Evolutionary conservation across 2,797 vertebrate genomes (phyloP), one percentile per base, ranked within the genome.

Genomic region (Crax fasciolata): DNA sequence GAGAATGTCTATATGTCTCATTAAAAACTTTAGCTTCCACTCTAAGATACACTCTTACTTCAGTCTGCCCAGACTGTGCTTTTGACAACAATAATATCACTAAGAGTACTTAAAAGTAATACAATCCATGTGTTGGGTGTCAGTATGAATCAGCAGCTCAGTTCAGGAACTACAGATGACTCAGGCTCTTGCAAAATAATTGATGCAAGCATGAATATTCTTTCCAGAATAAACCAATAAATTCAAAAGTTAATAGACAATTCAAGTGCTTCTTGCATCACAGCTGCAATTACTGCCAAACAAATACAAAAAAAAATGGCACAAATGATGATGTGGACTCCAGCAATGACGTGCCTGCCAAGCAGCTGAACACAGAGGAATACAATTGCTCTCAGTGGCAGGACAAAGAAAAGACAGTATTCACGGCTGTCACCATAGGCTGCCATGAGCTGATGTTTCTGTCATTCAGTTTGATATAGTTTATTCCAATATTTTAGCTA

Each of bases 131-230:
- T 62, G 20, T 32, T 70, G n/a, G 2, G 3, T 46, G 39, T 58
- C 43, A 41, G 11, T 23, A 43, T 62, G 44, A 93, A 48, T 83
- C 83, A 93, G 55, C 59, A 79, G 18, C 44, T 95, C 38, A 38
- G 30, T 30, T 88, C 76, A 41, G 86, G 46, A 84, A 35, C 43
- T 41, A 38, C 24, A 79, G 52, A 30, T 83, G 85, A 85, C 52
- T 94, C 65, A 86, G 52, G 5, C n/a, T 67, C 44, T 61, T 59
- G 75, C 39, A 67, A 48, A 28, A 35, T 59, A 44, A 68, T 10
- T 57, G 62, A 78, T 59, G 8, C 23, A 83, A 62, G 4, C n/a
- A 68, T 44, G 32, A 84, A 11, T 58, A 41, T 43, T 27, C 24
- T 84, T 85, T 55, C 48, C 65, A 83, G 28, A 83, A 41, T 52